Evolutionary conservation across 2,113 vertebrate genomes (phyloP).

Genomic region (Melanocharis versteri): DNA sequence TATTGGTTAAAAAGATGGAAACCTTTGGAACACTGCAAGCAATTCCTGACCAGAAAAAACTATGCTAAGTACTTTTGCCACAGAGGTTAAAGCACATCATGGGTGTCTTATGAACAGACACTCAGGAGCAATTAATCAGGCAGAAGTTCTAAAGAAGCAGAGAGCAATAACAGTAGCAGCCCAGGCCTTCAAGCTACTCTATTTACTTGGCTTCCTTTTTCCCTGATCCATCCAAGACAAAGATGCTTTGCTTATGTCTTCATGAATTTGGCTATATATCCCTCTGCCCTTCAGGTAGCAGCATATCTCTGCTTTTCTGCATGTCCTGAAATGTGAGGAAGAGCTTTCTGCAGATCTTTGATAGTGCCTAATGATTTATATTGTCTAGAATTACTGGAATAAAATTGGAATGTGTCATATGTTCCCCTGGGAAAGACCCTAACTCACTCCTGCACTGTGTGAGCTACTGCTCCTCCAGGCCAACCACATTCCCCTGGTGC

Average conservation of each 20-base stretch:
- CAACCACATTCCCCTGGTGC: background rate
- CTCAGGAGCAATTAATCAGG: background rate
- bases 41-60: background rate
- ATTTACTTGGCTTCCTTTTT: rapidly evolving
- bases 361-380: background rate
- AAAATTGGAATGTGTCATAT: background rate
- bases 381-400: background rate
- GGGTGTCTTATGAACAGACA: background rate
- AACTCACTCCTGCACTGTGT: background rate
- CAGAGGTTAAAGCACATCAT: rapidly evolving
- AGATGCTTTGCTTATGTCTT: background rate
- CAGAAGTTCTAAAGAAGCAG: background rate
- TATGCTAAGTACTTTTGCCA: background rate
- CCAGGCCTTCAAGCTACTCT: background rate
- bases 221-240: background rate
- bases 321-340: background rate
- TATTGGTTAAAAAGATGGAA: background rate
- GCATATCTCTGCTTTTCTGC: background rate
- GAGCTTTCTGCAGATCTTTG: background rate
- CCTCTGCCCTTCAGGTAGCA: background rate
- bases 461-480: background rate
- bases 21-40: background rate
- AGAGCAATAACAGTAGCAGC: background rate
- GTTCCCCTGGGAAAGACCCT: background rate
- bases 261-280: background rate